Conservation (phyloP, 2,113 vertebrate species). For the Pyxicephalus adspersus region DNA sequence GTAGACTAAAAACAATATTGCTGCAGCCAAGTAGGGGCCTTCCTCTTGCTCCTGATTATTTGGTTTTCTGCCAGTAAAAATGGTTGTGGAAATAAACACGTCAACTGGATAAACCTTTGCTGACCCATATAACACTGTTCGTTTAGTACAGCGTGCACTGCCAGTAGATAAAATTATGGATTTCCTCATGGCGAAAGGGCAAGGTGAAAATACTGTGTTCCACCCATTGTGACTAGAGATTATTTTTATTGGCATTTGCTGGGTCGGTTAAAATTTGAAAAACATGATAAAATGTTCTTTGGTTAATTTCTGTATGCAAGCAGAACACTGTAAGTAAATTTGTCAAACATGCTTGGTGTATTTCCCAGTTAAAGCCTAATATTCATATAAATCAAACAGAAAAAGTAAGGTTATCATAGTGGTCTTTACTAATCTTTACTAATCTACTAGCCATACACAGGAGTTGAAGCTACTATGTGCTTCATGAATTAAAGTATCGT, state of each 20-base stretch:
- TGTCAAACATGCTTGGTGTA: too few species aligned
- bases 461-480: too few species aligned
- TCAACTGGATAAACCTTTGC: conserved; percentile 64
- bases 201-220: conserved; percentile 70
- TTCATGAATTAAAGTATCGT: too few species aligned
- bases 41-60: conserved; percentile 68
- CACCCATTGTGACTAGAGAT: conserved; percentile 71
- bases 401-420: too few species aligned
- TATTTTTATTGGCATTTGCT: conserved; percentile 72
- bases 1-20: conserved; percentile 63
- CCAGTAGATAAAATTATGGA: conserved; percentile 67
- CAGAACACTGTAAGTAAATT: conserved; percentile 18
- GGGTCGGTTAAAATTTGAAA: conserved; percentile 59
- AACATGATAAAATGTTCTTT: conserved; percentile 48
- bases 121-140: conserved; percentile 67
- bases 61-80: conserved; percentile 72
- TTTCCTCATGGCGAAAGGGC: conserved; percentile 64
- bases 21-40: conserved; percentile 63
- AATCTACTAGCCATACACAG: too few species aligned
- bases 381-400: too few species aligned
- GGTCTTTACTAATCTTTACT: too few species aligned
- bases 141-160: conserved; percentile 52
- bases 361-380: too few species aligned
- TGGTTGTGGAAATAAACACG: conserved; percentile 68
- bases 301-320: conserved; percentile 5